Conservation (phyloP, 2,888 invertebrate genomes). For the Serripes groenlandicus region DNA sequence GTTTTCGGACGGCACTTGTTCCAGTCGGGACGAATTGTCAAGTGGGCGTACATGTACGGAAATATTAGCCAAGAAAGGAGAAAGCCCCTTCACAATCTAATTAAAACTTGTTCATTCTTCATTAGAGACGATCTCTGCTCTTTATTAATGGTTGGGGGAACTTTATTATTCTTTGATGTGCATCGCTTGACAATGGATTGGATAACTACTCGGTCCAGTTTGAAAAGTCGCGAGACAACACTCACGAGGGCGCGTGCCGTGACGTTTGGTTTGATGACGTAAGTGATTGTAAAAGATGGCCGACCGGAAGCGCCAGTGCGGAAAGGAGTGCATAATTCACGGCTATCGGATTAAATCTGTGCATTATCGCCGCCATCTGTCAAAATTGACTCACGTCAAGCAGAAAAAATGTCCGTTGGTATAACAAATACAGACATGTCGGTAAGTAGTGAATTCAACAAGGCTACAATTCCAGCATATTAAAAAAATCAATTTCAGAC, state of each 20-base stretch:
- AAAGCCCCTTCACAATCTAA: constrained; percentile 67
- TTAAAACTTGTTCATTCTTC: constrained; percentile 72
- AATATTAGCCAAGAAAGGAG: constrained; percentile 67
- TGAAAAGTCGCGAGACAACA: constrained; percentile 58
- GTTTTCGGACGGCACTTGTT: neutral
- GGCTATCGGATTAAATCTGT: constrained; percentile 52
- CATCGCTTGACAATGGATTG: constrained; percentile 61
- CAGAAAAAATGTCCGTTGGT: too few relatives aligned
- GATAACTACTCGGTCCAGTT: constrained; percentile 62
- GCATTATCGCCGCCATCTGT: constrained; percentile 25
- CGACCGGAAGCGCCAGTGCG: constrained; percentile 59
- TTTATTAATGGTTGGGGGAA: constrained; percentile 68
- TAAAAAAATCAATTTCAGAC: too few relatives aligned
- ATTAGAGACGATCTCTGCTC: constrained; percentile 64
- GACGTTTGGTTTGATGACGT: constrained; percentile 69
- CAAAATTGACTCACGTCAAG: too few relatives aligned
- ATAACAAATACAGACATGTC: too few relatives aligned
- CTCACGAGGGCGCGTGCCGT: constrained; percentile 68
- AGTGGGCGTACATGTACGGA: constrained; percentile 68
- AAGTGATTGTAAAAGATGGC: constrained; percentile 64
- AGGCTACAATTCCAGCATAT: too few relatives aligned
- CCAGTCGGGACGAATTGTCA: constrained; percentile 39
- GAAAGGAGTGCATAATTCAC: constrained; percentile 68
- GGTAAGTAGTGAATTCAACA: too few relatives aligned
- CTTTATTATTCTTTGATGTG: constrained; percentile 72